These are phyloP conservation scores for Epizoanthus fatuus DNA, from an alignment of 92 coral and sea anemone species.

Conservation along the genomic window DNA sequence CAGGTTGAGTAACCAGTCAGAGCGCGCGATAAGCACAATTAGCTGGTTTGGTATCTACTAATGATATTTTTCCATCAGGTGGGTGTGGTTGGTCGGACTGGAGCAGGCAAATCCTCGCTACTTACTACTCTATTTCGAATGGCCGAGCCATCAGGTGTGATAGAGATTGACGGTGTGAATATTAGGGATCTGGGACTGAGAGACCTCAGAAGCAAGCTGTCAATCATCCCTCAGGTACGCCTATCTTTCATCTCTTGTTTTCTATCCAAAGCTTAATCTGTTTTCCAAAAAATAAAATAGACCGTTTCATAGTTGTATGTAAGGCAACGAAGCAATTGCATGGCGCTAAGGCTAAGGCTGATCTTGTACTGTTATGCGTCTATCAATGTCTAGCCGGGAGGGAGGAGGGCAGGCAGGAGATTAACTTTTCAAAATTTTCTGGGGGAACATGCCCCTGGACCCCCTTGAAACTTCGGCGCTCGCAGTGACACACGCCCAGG, in stretches of 20 bases:
- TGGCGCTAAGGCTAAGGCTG: too few species aligned
- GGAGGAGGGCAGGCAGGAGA: too few species aligned
- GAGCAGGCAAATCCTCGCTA: slow-evolving; percentile 96
- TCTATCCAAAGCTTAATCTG: not conserved
- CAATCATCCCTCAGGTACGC: slow-evolving; percentile 96
- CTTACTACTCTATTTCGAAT: slow-evolving; percentile 92
- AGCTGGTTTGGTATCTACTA: not conserved
- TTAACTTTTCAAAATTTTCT: too few species aligned
- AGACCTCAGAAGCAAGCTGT: slow-evolving; percentile 87
- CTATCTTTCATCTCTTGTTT: not conserved
- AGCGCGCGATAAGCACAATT: too few species aligned
- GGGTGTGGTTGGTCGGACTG: slow-evolving; percentile 96
- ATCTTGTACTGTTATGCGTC: too few species aligned
- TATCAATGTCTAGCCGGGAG: too few species aligned
- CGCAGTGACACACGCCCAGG: too few species aligned
- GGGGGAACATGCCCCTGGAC: too few species aligned
- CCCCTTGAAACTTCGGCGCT: too few species aligned
- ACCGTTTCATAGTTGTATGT: too few species aligned
- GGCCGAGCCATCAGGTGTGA: slow-evolving; percentile 89
- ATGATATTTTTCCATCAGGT: slow-evolving; percentile 52
- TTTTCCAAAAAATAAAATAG: not conserved
- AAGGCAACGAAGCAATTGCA: too few species aligned
- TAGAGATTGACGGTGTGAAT: slow-evolving; percentile 86
- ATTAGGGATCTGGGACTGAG: slow-evolving; percentile 86
- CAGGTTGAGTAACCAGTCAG: too few species aligned